Evolutionary conservation across 2,888 invertebrate species (phyloP), one percentile per base, ranked within the genome.

Genomic region (Chirona hameri): DNA sequence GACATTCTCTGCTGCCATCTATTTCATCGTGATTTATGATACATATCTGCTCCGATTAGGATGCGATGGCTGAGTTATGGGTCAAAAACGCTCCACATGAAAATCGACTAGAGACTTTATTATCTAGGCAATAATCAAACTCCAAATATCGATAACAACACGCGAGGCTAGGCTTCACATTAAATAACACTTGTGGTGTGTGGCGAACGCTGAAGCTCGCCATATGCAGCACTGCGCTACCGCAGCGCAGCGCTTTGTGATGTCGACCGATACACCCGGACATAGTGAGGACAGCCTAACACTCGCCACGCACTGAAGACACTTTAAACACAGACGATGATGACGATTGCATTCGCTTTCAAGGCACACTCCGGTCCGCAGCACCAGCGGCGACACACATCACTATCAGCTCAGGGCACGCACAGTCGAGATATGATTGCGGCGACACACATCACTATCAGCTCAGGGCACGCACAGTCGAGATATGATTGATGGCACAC

Each of bases 91-190:
- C 29, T 9, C 15, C 1, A 15, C 29, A n/a, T 69, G 39, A 21
- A 39, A 39, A 76, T 39, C 39, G 76, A 76, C 76, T 76, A 76
- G 27, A 72, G 29, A 39, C 39, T 76, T 76, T 39, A 76, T 72
- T 31, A 10, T 12, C 29, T 29, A 31, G 29, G 21, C 39, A 27
- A 39, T 21, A 24, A 9, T 21, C 21, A 76, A 7, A 18, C 21
- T 76, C 15, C 18, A 21, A 39, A 39, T 15, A 21, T 76, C 76
- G 21, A 76, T 24, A 69, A 69, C 69, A 69, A 69, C 5, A 65
- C 57, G 57, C 7, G 9, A n/a, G 65, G 65, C 65, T 27, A 27
- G 27, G 21, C 65, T 65, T 7, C n/a, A 27, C 65, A 65, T 65
- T 15, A n/a, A 27, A 27, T 27, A 65, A 27, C 65, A 65, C 27